Percentiles rank a stretch among this genome's conserved stretches.
Evolutionary conservation across 2,797 vertebrate genomes (phyloP).

Genomic region (Alcedo quadribrachys): DNA sequence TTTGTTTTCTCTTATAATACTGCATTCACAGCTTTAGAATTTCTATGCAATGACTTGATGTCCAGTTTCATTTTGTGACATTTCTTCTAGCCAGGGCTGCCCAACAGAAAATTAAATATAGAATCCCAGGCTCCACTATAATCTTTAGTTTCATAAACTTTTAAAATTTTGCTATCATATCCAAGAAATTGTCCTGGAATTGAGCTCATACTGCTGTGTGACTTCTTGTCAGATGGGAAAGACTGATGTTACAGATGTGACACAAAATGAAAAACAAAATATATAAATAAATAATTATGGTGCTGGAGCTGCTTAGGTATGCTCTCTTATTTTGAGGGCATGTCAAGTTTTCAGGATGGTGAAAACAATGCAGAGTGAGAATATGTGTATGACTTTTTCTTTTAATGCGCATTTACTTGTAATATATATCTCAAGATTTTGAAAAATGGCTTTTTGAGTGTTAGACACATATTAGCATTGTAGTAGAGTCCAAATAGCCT

Average conservation of each 20-base stretch:
- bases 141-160: neutral
- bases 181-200: neutral
- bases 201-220: neutral
- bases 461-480: neutral
- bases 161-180: neutral
- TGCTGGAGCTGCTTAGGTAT: neutral
- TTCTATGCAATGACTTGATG: neutral
- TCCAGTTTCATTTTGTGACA: neutral
- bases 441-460: neutral
- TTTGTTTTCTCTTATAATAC: neutral
- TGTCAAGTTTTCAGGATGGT: neutral
- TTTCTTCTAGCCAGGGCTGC: neutral
- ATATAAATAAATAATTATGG: neutral
- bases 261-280: neutral
- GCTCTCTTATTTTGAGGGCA: neutral
- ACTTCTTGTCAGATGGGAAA: neutral
- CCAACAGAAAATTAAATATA: neutral
- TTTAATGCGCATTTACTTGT: neutral
- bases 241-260: neutral
- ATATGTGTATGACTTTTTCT: neutral
- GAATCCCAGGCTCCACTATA: neutral
- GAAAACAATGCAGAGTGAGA: neutral
- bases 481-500: neutral
- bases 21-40: neutral
- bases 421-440: neutral